Conservation (phyloP, 1,140 invertebrate genomes). For the Heliconius hewitsoni region DNA sequence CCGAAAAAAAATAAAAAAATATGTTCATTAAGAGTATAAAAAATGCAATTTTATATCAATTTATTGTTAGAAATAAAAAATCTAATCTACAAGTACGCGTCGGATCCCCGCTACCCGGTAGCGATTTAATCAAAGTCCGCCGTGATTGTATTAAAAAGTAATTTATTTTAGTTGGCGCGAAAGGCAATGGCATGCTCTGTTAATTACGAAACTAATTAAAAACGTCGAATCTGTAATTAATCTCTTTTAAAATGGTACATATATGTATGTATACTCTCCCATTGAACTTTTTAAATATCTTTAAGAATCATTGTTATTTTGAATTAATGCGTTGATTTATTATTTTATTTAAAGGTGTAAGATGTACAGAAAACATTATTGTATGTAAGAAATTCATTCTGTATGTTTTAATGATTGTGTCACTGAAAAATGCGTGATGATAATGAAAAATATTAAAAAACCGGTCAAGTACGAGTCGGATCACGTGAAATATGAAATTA, state of each 20-base stretch:
- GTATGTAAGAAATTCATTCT: too few relatives aligned
- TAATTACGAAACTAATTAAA: slow-evolving; percentile 78
- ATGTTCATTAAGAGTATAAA: neutral
- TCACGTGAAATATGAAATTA: too few relatives aligned
- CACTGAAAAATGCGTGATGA: too few relatives aligned
- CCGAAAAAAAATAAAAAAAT: too few relatives aligned
- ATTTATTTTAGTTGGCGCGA: slow-evolving; percentile 74
- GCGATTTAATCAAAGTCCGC: slow-evolving; percentile 64
- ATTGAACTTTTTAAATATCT: neutral
- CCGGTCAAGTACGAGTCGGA: too few relatives aligned
- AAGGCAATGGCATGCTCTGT: slow-evolving; percentile 59
- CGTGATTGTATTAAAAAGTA: slow-evolving; percentile 76
- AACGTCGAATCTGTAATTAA: slow-evolving; percentile 77
- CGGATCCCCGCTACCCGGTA: slow-evolving; percentile 26
- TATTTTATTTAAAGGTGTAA: neutral
- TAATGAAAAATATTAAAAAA: too few relatives aligned
- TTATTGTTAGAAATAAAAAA: slow-evolving; percentile 7
- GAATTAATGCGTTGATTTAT: neutral
- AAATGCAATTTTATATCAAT: neutral
- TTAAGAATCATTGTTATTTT: neutral
- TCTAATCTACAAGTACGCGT: slow-evolving; percentile 8
- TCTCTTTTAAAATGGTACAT: slow-evolving; percentile 46
- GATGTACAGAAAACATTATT: too few relatives aligned
- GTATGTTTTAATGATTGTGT: too few relatives aligned
- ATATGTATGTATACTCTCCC: neutral